These are phyloP conservation scores for Neuroscelio doddi DNA, from an alignment of 2,888 invertebrate species.

Conservation along the genomic window DNA sequence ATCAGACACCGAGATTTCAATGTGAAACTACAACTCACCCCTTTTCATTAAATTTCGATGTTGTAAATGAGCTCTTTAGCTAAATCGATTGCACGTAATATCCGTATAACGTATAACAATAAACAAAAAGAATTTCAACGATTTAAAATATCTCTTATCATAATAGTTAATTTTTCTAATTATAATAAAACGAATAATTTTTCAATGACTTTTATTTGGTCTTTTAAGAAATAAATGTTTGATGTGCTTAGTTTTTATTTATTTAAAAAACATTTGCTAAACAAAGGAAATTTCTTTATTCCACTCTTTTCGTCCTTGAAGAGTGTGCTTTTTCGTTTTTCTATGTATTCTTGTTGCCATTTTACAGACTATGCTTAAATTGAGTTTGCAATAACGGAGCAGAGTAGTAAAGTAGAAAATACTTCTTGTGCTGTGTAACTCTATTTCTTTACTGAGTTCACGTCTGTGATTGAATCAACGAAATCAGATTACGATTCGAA, in stretches of 20 bases:
- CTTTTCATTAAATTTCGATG: constrained; percentile 2
- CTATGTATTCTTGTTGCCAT: not conserved
- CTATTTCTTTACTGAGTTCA: constrained; percentile 4
- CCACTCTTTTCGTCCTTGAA: not conserved
- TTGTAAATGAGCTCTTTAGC: not conserved
- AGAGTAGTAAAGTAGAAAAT: constrained; percentile 2
- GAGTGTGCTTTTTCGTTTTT: not conserved
- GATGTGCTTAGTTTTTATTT: no score
- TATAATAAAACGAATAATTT: no score
- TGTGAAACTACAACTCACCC: not conserved
- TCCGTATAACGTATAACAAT: not conserved
- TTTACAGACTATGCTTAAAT: constrained; percentile 3
- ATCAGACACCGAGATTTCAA: constrained; percentile 7
- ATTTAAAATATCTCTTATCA: no score
- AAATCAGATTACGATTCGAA: constrained; percentile 7
- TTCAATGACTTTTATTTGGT: no score
- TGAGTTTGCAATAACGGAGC: constrained; percentile 8
- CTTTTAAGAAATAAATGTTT: no score
- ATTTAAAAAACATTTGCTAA: no score
- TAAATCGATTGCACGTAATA: not conserved
- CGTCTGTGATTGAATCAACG: constrained; percentile 6
- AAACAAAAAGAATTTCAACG: not conserved
- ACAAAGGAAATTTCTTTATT: no score
- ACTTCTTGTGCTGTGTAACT: constrained; percentile 8
- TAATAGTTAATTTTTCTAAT: no score